Evolutionary conservation across 1,140 invertebrate genomes (phyloP).

Genomic region (Polypedilum vanderplanki): DNA sequence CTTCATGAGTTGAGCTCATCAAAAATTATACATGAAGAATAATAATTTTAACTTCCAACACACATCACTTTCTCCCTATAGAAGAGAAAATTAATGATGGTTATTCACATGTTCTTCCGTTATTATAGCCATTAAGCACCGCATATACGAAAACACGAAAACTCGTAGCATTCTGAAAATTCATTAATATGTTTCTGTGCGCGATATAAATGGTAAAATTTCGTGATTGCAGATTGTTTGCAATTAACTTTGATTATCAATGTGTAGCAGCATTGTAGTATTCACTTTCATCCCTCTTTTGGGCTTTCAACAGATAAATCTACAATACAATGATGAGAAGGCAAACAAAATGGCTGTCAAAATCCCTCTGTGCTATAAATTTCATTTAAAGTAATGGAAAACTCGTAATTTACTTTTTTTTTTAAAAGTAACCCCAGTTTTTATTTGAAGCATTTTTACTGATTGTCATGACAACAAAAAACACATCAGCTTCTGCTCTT

Average conservation of each 20-base stretch:
- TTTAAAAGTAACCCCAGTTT: not conserved
- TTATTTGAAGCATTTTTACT: not conserved
- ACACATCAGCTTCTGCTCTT: not conserved
- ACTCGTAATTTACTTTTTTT: not conserved
- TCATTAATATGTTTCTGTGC: conserved; percentile 7
- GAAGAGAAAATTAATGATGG: conserved; percentile 19
- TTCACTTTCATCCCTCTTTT: not conserved
- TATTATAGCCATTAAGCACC: not conserved
- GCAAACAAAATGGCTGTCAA: conserved; percentile 1
- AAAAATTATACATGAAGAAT: too few relatives aligned
- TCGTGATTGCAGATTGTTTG: conserved; percentile 5
- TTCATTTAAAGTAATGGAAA: not conserved
- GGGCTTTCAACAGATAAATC: conserved; percentile 4
- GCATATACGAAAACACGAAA: not conserved
- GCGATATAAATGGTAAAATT: not conserved
- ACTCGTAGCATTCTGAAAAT: not conserved
- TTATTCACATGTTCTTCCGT: not conserved
- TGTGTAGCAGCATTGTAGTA: not conserved
- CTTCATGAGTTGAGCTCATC: too few relatives aligned
- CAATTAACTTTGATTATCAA: conserved; percentile 6
- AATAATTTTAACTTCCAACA: not conserved
- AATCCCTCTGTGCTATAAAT: too few relatives aligned
- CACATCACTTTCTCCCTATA: not conserved
- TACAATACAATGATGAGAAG: not conserved
- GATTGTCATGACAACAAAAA: conserved; percentile 6